phyloP scores from a whole-genome alignment of 2,113 vertebrate genomes.

The Puffinus mauretanicus region DNA sequence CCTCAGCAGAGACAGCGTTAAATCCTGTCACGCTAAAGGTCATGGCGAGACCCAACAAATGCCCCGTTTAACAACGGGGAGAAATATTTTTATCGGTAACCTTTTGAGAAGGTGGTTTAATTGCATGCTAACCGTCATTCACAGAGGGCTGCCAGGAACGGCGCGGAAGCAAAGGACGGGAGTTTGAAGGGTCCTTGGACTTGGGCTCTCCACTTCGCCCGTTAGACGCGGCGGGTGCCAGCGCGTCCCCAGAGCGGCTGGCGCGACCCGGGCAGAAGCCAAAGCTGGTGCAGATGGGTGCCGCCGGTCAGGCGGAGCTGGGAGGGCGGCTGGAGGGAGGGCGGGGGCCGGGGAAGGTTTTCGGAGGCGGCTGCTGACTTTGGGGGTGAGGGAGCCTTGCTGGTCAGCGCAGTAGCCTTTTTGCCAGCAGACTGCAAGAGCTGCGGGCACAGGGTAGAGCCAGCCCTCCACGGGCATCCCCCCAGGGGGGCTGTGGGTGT shows the following conservation, averaged over 20 bases:
- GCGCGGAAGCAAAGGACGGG: neutral
- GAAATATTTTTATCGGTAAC: neutral
- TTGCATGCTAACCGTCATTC: neutral
- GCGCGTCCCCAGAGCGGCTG: neutral
- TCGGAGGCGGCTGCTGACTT: neutral
- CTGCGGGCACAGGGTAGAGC: neutral
- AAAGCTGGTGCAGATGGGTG: accelerated
- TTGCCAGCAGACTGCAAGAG: accelerated
- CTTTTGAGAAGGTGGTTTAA: constrained; percentile 19
- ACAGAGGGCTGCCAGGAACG: neutral
- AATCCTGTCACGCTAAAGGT: neutral
- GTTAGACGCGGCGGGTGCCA: neutral
- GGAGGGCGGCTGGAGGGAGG: neutral
- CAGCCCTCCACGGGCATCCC: accelerated
- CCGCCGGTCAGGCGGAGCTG: accelerated
- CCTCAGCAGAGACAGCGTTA: neutral
- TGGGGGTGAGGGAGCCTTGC: neutral
- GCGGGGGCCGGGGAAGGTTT: accelerated
- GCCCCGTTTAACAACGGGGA: neutral
- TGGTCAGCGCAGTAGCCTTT: accelerated
- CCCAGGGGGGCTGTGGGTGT: neutral
- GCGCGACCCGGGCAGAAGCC: accelerated
- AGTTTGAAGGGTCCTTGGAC: neutral
- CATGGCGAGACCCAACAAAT: neutral
- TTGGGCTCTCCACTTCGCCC: neutral